Base-by-base conservation (phyloP, 2,113 vertebrate genomes). In the Arizona elegans region DNA sequence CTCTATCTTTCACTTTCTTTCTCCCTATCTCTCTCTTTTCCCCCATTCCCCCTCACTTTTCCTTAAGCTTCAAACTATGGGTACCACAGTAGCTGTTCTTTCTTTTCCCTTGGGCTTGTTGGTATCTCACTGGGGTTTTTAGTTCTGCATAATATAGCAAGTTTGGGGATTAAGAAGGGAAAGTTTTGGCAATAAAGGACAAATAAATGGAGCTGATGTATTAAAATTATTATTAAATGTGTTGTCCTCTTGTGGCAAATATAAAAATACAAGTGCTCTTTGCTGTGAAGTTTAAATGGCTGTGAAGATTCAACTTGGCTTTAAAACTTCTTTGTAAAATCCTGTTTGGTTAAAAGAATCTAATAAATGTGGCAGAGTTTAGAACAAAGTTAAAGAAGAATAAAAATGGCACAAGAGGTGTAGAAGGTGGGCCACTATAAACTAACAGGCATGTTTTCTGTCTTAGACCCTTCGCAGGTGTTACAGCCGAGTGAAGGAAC, bases 401-500 rank as follows among this genome's bases (percentile, higher is more conserved):
- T 93, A 94, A 95, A 96, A 96, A 94, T 94, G 96, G 94, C 95
- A 58, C 95, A 96, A 96, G 91, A 95, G 95, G 96, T 55, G 1
- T 94, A 93, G 95, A 95, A 88, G 92, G 23, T 65, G 3, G 52
- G 54, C 6, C 33, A 9, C 24, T 89, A 23, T 53, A 12, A n/a
- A 65, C 75, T 87, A 52, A 93, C 81, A 15, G 10, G 7, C 11
- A 2, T 85, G 29, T 93, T 95, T 94, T 95, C 91, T 97, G 56
- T 97, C 94, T 92, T 96, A 99, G 99, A 99, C 99, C 47, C 98
- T 99, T 24, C 98, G 99, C 92, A 98, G 99, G 96, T 99, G 99
- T 97, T 99, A 99, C 98, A 99, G 99, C 97, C 99, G 99, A 0
- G 99, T 99, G 94, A 99, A 99, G 98, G 99, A 99, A 97, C 99